Conservation (phyloP, 1,140 invertebrate species). For the Arion vulgaris region DNA sequence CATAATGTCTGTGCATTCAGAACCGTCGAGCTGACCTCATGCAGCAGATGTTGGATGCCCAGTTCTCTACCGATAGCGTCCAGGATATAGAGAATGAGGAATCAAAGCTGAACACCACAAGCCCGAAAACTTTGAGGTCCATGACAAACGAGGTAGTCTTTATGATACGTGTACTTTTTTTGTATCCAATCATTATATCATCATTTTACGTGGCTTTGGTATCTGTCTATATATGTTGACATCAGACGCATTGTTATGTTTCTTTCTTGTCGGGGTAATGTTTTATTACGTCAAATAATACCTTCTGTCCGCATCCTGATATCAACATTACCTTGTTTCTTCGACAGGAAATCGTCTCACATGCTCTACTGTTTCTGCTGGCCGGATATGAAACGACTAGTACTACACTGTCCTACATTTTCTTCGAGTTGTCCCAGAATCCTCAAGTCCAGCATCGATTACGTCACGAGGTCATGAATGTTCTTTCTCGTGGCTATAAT, state of each 20-base stretch:
- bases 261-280: too few relatives aligned
- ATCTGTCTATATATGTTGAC: too few relatives aligned
- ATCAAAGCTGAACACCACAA: slow-evolving; percentile 20
- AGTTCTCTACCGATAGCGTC: slow-evolving; percentile 18
- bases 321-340: neutral
- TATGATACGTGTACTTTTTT: too few relatives aligned
- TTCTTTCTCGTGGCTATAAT: slow-evolving; percentile 14
- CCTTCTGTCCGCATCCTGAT: too few relatives aligned
- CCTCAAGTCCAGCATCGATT: slow-evolving; percentile 73
- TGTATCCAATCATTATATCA: too few relatives aligned
- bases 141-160: slow-evolving; percentile 35
- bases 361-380: slow-evolving; percentile 65
- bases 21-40: slow-evolving; percentile 38
- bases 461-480: slow-evolving; percentile 68
- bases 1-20: too few relatives aligned
- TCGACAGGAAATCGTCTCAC: slow-evolving; percentile 63
- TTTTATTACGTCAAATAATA: too few relatives aligned
- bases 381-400: slow-evolving; percentile 74
- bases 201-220: too few relatives aligned
- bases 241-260: too few relatives aligned
- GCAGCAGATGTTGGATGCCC: slow-evolving; percentile 48
- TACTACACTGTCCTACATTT: slow-evolving; percentile 72
- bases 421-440: slow-evolving; percentile 73
- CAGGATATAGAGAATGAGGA: slow-evolving; percentile 39
- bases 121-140: slow-evolving; percentile 11